Percentiles rank a stretch among this genome's conserved stretches.
These are phyloP conservation scores for Macrochelys suwanniensis DNA, from an alignment of 2,797 vertebrate species.

Conservation along the genomic window DNA sequence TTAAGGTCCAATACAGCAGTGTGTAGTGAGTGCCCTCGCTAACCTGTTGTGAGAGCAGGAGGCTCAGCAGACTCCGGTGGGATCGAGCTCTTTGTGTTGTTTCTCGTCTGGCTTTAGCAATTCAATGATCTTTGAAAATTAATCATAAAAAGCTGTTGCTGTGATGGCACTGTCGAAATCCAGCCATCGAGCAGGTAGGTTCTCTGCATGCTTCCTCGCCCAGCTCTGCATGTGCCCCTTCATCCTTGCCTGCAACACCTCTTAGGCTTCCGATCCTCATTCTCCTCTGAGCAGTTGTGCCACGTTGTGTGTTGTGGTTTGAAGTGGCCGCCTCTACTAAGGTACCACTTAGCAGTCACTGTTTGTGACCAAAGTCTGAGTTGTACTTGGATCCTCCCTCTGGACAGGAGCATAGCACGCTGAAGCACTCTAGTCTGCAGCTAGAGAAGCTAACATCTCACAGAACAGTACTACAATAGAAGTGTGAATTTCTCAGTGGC, in stretches of 20 bases:
- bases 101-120: not conserved
- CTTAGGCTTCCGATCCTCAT: not conserved
- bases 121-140: not conserved
- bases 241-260: slow-evolving; percentile 11
- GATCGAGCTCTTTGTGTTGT: not conserved
- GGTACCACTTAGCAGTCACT: slow-evolving; percentile 37
- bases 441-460: slow-evolving; percentile 14
- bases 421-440: slow-evolving; percentile 37
- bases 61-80: slow-evolving; percentile 24
- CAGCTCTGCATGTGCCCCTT: slow-evolving; percentile 40
- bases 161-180: not conserved
- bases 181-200: slow-evolving; percentile 20
- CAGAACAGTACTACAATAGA: not conserved
- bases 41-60: slow-evolving; percentile 13
- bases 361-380: slow-evolving; percentile 23
- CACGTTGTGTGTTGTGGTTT: not conserved
- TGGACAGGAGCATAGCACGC: slow-evolving; percentile 18
- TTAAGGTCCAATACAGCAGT: not conserved
- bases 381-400: slow-evolving; percentile 36
- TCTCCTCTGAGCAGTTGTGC: slow-evolving; percentile 8
- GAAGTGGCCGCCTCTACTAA: slow-evolving; percentile 14
- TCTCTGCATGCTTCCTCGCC: slow-evolving; percentile 13
- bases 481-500: not conserved
- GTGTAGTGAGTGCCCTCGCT: not conserved
- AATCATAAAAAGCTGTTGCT: not conserved